These are phyloP conservation scores for Coremacera marginata DNA, from an alignment of 2,888 invertebrate genomes.

Conservation along the genomic window DNA sequence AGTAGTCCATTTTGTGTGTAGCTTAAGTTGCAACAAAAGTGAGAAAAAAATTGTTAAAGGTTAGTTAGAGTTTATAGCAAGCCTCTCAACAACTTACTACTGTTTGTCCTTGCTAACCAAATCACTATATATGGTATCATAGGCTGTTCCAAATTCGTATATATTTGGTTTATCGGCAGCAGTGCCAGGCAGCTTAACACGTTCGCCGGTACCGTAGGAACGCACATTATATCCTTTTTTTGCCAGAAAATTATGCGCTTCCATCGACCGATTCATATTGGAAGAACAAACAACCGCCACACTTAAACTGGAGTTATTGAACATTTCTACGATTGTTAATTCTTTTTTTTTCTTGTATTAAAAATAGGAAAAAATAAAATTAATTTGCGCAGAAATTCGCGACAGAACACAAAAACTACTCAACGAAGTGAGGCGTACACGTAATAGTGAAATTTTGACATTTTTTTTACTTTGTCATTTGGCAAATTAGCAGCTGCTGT, in stretches of 20 bases:
- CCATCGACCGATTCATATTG: slow-evolving; percentile 99
- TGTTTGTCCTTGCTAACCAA: slow-evolving; percentile 89
- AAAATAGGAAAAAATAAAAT: slow-evolving; percentile 3
- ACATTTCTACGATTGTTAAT: slow-evolving; percentile 53
- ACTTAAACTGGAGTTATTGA: slow-evolving; percentile 72
- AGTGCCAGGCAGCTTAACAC: slow-evolving; percentile 96
- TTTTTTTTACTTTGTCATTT: neutral
- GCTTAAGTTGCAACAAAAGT: slow-evolving; percentile 63
- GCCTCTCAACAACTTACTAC: slow-evolving; percentile 74
- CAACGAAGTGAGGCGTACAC: slow-evolving; percentile 13
- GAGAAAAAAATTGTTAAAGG: slow-evolving; percentile 5
- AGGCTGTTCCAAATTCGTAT: slow-evolving; percentile 95
- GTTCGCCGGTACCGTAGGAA: slow-evolving; percentile 94
- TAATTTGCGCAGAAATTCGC: neutral
- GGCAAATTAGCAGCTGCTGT: neutral
- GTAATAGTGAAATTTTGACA: slow-evolving; percentile 18
- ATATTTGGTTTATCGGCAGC: slow-evolving; percentile 95
- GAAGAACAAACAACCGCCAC: slow-evolving; percentile 98
- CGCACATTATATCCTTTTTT: slow-evolving; percentile 97
- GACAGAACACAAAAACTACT: neutral
- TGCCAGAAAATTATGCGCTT: slow-evolving; percentile 96
- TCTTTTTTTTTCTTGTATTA: neutral
- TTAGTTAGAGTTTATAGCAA: neutral
- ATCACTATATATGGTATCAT: slow-evolving; percentile 96
- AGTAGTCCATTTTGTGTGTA: slow-evolving; percentile 98